These are phyloP conservation scores for Dipodomys merriami DNA, from an alignment of 2,113 vertebrate genomes.

Conservation along the genomic window DNA sequence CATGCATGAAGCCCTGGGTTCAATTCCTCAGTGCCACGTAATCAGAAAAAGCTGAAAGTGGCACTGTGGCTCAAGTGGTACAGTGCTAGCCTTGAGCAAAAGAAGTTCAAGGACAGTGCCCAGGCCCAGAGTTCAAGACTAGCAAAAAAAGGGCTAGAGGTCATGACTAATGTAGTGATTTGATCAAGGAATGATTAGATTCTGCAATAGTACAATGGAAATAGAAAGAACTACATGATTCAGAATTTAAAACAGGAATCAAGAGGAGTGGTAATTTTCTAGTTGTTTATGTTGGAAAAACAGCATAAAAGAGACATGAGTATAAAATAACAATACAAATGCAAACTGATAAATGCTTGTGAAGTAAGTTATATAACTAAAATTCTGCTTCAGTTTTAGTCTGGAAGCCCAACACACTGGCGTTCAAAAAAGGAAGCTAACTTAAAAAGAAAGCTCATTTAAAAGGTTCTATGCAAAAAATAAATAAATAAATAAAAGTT, in stretches of 20 bases:
- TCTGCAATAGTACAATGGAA: background rate
- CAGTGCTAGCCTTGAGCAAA: too few relatives aligned
- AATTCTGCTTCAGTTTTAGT: slow-evolving; percentile 22
- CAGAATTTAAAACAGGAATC: slow-evolving; percentile 9
- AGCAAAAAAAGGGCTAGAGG: background rate
- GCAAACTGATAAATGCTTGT: background rate
- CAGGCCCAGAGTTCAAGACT: too few relatives aligned
- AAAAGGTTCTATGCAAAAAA: background rate
- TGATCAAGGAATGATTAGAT: background rate
- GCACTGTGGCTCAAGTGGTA: too few relatives aligned
- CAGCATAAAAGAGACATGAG: background rate
- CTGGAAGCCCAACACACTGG: background rate
- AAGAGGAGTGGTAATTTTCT: background rate
- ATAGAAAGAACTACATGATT: background rate
- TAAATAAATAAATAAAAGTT: background rate
- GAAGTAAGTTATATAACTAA: background rate
- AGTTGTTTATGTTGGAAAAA: background rate
- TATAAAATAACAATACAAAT: slow-evolving; percentile 1
- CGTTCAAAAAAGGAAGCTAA: slow-evolving; percentile 14
- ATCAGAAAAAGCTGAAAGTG: too few relatives aligned
- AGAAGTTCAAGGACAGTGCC: too few relatives aligned
- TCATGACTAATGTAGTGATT: background rate
- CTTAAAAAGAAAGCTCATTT: slow-evolving; percentile 48
- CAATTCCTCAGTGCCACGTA: too few relatives aligned
- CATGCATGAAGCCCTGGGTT: too few relatives aligned